phyloP scores from a whole-genome alignment of 2,797 vertebrate species.

The Apogon hyalosoma region DNA sequence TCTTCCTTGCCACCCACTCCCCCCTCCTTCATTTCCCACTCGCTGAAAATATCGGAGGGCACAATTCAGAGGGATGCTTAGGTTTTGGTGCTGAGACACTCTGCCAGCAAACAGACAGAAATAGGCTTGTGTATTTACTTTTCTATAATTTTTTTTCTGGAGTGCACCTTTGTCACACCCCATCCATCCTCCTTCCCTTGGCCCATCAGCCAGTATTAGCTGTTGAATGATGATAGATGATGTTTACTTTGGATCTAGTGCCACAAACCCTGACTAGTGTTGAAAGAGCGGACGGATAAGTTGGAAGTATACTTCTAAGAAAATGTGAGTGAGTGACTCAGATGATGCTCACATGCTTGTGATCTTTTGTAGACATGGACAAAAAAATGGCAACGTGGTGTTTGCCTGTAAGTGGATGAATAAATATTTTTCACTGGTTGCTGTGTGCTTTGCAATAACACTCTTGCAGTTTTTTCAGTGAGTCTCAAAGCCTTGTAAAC shows the following conservation, averaged over 20 bases:
- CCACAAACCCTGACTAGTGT: conserved; percentile 37
- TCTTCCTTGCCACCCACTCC: conserved; percentile 36
- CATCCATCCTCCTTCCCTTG: conserved; percentile 54
- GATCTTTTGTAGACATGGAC: conserved; percentile 40
- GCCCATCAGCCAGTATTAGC: conserved; percentile 59
- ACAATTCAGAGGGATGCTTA: conserved; percentile 40
- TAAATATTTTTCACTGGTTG: conserved; percentile 46
- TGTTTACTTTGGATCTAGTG: conserved; percentile 57
- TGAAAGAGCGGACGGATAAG: conserved; percentile 45
- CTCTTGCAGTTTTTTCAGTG: conserved; percentile 35
- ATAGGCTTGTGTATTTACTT: conserved; percentile 60
- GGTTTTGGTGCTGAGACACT: conserved; percentile 48
- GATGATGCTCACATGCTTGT: conserved; percentile 16
- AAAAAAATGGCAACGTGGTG: conserved; percentile 35
- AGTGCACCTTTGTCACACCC: conserved; percentile 60
- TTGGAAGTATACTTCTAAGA: conserved; percentile 39
- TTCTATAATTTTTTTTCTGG: conserved; percentile 51
- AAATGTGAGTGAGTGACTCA: conserved; percentile 26
- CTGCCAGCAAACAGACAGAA: conserved; percentile 46
- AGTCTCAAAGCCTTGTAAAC: conserved; percentile 47
- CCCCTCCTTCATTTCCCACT: conserved; percentile 19
- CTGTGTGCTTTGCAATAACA: conserved; percentile 47
- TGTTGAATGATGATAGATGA: conserved; percentile 64
- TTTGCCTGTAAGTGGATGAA: conserved; percentile 51
- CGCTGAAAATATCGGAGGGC: conserved; percentile 44